These are phyloP conservation scores for Pinna nobilis DNA, from an alignment of 1,140 invertebrate species.

Conservation along the genomic window DNA sequence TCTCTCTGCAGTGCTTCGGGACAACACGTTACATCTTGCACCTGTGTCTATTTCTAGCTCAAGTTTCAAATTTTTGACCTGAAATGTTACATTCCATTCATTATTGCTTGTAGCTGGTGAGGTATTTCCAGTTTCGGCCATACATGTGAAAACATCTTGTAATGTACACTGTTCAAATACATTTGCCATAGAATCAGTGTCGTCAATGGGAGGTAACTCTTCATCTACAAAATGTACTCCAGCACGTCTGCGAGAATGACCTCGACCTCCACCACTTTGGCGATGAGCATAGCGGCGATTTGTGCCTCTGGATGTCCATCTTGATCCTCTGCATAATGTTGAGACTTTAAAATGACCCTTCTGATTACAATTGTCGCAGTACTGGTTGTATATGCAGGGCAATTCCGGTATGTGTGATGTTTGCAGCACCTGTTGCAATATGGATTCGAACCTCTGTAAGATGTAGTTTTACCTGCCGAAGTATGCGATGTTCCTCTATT, in stretches of 20 bases:
- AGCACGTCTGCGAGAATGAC: too few relatives aligned
- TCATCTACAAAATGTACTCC: background rate
- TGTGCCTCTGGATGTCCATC: background rate
- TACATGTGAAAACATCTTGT: conserved; percentile 11
- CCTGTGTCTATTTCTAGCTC: conserved; percentile 48
- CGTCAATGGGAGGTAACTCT: background rate
- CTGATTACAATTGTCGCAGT: conserved; percentile 6
- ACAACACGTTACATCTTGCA: conserved; percentile 25
- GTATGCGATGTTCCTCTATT: too few relatives aligned
- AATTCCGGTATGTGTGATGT: conserved; percentile 18
- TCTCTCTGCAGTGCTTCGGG: conserved; percentile 10
- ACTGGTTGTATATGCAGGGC: conserved; percentile 28
- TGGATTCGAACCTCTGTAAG: background rate
- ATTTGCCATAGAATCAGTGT: background rate
- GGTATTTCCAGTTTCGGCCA: background rate
- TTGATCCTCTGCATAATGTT: conserved; percentile 5
- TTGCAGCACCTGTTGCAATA: conserved; percentile 33
- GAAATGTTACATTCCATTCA: conserved; percentile 20
- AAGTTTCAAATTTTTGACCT: background rate
- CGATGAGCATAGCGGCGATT: conserved; percentile 1
- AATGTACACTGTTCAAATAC: conserved; percentile 24
- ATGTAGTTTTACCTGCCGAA: too few relatives aligned
- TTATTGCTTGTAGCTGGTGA: background rate
- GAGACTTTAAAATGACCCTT: conserved; percentile 38
- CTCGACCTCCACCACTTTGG: background rate